Percentiles rank a stretch among this genome's conserved stretches.
These are phyloP conservation scores for Melanotaenia trifasciata DNA, from an alignment of 2,797 vertebrate species.

Conservation along the genomic window DNA sequence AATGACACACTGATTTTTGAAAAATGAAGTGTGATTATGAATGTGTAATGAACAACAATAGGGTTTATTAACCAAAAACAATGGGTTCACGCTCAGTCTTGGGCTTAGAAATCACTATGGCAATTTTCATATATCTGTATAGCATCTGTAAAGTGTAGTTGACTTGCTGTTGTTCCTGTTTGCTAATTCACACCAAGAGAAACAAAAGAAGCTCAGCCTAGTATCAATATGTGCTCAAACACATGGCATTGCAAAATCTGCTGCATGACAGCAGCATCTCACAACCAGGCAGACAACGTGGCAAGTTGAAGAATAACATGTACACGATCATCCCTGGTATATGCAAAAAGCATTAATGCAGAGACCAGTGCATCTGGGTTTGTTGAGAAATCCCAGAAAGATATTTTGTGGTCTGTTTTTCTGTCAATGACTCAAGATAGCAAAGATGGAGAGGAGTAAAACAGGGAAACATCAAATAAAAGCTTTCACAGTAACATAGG, in stretches of 20 bases:
- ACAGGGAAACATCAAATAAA: slow-evolving; percentile 14
- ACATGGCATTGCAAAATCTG: too few species aligned
- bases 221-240: too few species aligned
- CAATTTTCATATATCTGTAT: not conserved
- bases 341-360: not conserved
- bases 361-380: not conserved
- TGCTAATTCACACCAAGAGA: too few species aligned
- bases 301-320: slow-evolving; percentile 10
- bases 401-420: slow-evolving; percentile 25
- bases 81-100: slow-evolving; percentile 27
- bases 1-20: slow-evolving; percentile 25
- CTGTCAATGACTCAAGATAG: slow-evolving; percentile 1
- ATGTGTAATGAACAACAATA: slow-evolving; percentile 36
- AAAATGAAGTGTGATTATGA: slow-evolving; percentile 19
- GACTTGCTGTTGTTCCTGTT: too few species aligned
- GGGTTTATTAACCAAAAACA: slow-evolving; percentile 36
- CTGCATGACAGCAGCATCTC: too few species aligned
- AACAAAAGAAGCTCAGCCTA: too few species aligned
- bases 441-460: not conserved
- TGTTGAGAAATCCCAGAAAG: not conserved
- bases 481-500: slow-evolving; percentile 23
- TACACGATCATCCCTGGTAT: not conserved
- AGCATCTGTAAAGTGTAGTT: too few species aligned
- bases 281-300: too few species aligned
- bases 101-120: too few species aligned